These are phyloP conservation scores for Cylas formicarius DNA, from an alignment of 1,140 invertebrate genomes.

Conservation along the genomic window DNA sequence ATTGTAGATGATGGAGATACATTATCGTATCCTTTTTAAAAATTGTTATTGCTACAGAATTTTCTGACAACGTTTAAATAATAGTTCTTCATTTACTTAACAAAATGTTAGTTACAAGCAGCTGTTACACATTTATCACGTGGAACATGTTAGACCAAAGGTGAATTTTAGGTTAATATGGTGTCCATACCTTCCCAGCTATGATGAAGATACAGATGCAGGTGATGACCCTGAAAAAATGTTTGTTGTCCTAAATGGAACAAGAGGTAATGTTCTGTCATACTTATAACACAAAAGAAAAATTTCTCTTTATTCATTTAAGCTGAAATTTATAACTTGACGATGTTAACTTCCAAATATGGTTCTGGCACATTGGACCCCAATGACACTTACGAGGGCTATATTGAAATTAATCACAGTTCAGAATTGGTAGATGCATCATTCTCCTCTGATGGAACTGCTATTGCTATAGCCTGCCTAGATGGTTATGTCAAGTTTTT, in stretches of 20 bases:
- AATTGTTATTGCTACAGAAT: not conserved
- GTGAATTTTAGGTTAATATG: conserved; percentile 71
- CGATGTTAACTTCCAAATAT: conserved; percentile 47
- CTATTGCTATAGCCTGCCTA: conserved; percentile 76
- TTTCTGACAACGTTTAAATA: not conserved
- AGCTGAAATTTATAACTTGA: conserved; percentile 60
- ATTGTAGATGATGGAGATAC: conserved; percentile 57
- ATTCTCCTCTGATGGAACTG: conserved; percentile 89
- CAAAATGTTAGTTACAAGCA: conserved; percentile 32
- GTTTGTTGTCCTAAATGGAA: conserved; percentile 71
- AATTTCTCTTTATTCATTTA: conserved; percentile 27
- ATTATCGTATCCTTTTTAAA: conserved; percentile 47
- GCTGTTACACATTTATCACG: conserved; percentile 49
- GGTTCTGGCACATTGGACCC: conserved; percentile 44
- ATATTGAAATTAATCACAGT: conserved; percentile 59
- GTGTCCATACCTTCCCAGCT: conserved; percentile 82
- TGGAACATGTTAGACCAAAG: conserved; percentile 38
- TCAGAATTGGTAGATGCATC: conserved; percentile 75
- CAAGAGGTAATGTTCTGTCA: no score
- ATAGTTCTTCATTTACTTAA: conserved; percentile 13
- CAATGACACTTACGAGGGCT: conserved; percentile 48
- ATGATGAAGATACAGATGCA: conserved; percentile 50
- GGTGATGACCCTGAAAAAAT: conserved; percentile 70
- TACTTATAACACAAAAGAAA: no score
- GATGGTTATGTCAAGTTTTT: conserved; percentile 91